Percentiles rank a stretch among this genome's conserved stretches.
Conservation (phyloP, 2,888 invertebrate genomes). For the Zonitis immaculata region DNA sequence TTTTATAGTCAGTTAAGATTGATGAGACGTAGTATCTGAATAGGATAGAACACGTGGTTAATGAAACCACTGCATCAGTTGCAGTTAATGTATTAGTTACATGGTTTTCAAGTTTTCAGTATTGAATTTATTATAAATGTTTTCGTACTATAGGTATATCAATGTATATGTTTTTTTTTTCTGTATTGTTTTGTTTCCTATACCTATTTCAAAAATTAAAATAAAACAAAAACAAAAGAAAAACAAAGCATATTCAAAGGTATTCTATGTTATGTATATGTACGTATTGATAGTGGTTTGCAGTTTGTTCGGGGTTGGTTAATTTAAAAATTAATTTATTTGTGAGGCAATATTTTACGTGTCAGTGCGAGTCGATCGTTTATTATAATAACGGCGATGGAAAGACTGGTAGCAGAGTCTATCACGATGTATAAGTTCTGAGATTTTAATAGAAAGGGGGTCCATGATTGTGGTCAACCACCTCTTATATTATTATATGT, state of each 20-base stretch:
- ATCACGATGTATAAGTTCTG: conserved; percentile 16
- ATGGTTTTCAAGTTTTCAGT: background rate
- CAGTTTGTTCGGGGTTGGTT: conserved; percentile 2
- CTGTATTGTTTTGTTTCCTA: background rate
- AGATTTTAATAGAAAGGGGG: conserved; percentile 42
- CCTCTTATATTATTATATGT: conserved; percentile 35
- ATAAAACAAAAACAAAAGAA: too few species aligned
- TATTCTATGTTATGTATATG: too few species aligned
- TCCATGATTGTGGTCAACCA: conserved; percentile 44
- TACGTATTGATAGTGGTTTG: background rate
- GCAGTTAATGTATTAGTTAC: background rate
- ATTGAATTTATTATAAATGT: background rate
- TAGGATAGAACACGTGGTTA: conserved; percentile 18
- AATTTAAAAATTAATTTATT: conserved; percentile 16
- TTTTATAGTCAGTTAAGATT: conserved; percentile 15
- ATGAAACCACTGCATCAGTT: conserved; percentile 3
- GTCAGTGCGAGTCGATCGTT: conserved; percentile 11
- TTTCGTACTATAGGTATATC: background rate
- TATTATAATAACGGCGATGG: conserved; percentile 8
- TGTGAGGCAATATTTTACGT: conserved; percentile 14
- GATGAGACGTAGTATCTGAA: conserved; percentile 16
- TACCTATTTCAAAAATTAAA: too few species aligned
- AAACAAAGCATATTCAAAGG: too few species aligned
- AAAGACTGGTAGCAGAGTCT: conserved; percentile 20
- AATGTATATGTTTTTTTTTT: background rate